Evolutionary conservation across 2,113 vertebrate genomes (phyloP).

Genomic region (Corythornis vintsioides): DNA sequence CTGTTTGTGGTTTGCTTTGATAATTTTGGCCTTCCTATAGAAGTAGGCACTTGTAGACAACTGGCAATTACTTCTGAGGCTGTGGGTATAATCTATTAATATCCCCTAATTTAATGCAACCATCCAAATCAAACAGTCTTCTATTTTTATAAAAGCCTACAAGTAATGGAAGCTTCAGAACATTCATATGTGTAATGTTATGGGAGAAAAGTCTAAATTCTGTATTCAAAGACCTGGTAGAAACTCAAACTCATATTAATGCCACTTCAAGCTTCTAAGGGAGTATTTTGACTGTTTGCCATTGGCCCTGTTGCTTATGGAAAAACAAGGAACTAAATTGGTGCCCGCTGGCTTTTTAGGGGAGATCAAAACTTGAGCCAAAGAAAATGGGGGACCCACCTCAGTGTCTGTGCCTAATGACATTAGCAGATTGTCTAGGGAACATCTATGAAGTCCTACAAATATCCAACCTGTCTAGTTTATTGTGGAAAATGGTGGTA

Average conservation of each 20-base stretch:
- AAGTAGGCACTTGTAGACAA: constrained; percentile 48
- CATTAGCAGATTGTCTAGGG: constrained; percentile 21
- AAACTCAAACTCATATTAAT: constrained; percentile 38
- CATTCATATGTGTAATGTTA: background rate
- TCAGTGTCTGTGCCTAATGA: constrained; percentile 12
- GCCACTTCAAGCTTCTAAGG: constrained; percentile 37
- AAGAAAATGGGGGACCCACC: constrained; percentile 51
- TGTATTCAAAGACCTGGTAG: constrained; percentile 45
- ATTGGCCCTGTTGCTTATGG: constrained; percentile 24
- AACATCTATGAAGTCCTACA: background rate
- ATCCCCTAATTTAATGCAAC: constrained; percentile 39
- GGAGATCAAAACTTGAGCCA: constrained; percentile 42
- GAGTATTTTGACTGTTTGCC: constrained; percentile 55
- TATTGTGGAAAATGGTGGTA: background rate
- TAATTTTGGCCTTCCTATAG: constrained; percentile 49
- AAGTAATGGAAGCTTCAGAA: constrained; percentile 59
- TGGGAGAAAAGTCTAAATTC: constrained; percentile 14
- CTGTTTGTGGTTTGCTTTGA: constrained; percentile 59
- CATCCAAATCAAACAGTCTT: constrained; percentile 64
- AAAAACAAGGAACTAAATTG: constrained; percentile 22
- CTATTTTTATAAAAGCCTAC: constrained; percentile 36
- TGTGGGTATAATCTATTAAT: constrained; percentile 49
- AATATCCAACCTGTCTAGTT: background rate
- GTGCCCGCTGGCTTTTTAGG: constrained; percentile 24
- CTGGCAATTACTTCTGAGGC: constrained; percentile 40